Evolutionary conservation across 64 coral and sea anemone genomes (phyloP).

Genomic region (Exaiptasia diaphana): DNA sequence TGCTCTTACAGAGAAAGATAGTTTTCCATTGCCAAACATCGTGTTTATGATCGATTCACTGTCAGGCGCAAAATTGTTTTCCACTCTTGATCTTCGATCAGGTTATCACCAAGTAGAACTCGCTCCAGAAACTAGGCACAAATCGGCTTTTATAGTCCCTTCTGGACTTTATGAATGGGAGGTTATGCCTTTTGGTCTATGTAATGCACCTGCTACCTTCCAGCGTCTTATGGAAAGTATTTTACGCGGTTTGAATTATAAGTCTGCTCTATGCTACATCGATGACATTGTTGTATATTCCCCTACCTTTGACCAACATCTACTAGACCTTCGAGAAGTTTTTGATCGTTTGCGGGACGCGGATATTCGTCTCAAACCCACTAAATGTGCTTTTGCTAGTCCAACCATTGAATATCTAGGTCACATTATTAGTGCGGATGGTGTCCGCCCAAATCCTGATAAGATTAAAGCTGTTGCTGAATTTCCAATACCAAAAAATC

Average conservation of each 20-base stretch:
- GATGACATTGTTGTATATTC: not conserved
- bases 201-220: slow-evolving; percentile 1
- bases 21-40: slow-evolving; percentile 55
- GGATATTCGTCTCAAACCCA: not conserved
- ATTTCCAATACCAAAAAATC: not conserved
- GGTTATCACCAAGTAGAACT: slow-evolving; percentile 55
- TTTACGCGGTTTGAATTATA: not conserved
- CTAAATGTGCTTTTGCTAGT: slow-evolving; percentile 24
- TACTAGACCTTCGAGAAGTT: not conserved
- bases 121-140: slow-evolving; percentile 30
- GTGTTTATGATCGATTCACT: slow-evolving; percentile 37
- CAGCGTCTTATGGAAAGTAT: not conserved
- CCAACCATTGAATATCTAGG: not conserved
- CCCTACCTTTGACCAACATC: slow-evolving; percentile 10
- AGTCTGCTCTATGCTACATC: not conserved
- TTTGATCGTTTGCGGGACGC: not conserved
- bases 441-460: not conserved
- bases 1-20: slow-evolving; percentile 3
- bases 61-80: slow-evolving; percentile 57
- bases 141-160: slow-evolving; percentile 45
- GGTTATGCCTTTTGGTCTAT: slow-evolving; percentile 49
- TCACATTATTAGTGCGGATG: not conserved
- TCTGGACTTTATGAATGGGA: slow-evolving; percentile 54
- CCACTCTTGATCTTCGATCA: slow-evolving; percentile 52
- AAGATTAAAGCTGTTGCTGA: not conserved